These are phyloP conservation scores for Papilio machaon DNA, from an alignment of 1,140 invertebrate species.

Conservation along the genomic window DNA sequence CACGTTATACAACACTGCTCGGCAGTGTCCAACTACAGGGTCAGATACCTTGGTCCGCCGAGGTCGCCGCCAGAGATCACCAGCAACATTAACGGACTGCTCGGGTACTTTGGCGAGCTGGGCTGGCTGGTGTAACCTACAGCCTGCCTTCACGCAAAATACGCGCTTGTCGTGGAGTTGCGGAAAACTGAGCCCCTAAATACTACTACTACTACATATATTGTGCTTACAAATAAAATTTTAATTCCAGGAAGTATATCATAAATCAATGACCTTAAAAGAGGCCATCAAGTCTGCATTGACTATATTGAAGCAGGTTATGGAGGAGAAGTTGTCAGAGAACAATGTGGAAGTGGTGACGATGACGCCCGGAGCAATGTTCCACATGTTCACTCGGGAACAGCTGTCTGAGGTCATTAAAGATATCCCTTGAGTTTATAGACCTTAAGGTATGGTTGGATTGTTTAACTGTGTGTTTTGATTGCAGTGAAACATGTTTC, in stretches of 20 bases:
- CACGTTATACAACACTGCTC: too few relatives aligned
- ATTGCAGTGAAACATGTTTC: neutral
- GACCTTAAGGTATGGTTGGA: conserved; percentile 34
- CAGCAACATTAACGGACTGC: too few relatives aligned
- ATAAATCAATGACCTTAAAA: conserved; percentile 94
- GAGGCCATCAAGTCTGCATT: conserved; percentile 96
- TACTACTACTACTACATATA: too few relatives aligned
- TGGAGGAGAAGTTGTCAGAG: conserved; percentile 99
- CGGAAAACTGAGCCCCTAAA: too few relatives aligned
- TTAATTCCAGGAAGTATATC: conserved; percentile 85
- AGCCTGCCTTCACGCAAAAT: too few relatives aligned
- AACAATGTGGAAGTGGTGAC: conserved; percentile 99
- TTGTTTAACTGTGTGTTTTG: conserved; percentile 37
- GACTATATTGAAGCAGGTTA: conserved; percentile 99
- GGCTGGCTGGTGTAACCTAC: too few relatives aligned
- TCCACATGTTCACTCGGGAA: conserved; percentile 95
- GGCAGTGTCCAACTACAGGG: too few relatives aligned
- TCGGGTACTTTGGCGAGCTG: too few relatives aligned
- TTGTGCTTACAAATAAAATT: too few relatives aligned
- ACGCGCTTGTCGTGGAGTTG: too few relatives aligned
- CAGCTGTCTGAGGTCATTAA: conserved; percentile 96
- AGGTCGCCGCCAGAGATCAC: too few relatives aligned
- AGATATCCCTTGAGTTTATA: conserved; percentile 84
- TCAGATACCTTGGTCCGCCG: too few relatives aligned
- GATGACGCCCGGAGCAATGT: conserved; percentile 91